These are phyloP conservation scores for Bhutanitis thaidina DNA, from an alignment of 2,888 invertebrate genomes.

Conservation along the genomic window DNA sequence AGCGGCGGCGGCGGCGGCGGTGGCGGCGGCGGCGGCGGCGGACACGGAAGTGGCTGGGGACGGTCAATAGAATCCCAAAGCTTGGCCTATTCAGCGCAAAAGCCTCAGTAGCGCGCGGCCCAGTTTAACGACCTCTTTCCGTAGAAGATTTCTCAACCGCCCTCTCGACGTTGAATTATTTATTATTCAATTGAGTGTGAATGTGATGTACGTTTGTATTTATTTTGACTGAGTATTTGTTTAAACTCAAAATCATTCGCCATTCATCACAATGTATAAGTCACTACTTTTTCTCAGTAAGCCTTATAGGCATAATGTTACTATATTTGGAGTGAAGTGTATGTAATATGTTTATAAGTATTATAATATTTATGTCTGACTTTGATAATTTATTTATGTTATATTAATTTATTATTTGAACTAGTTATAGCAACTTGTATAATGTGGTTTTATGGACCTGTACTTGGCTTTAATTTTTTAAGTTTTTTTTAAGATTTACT, in stretches of 20 bases:
- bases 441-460: conserved; percentile 36
- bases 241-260: conserved; percentile 30
- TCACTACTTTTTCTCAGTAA: conserved; percentile 35
- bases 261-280: conserved; percentile 37
- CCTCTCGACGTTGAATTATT: conserved; percentile 42
- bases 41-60: conserved; percentile 84
- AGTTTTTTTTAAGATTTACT: conserved; percentile 51
- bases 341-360: conserved; percentile 20
- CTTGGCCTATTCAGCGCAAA: conserved; percentile 89
- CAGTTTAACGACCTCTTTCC: conserved; percentile 55
- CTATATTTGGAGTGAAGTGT: conserved; percentile 34
- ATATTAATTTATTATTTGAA: conserved; percentile 23
- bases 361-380: too few relatives aligned
- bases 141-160: conserved; percentile 36
- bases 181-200: conserved; percentile 40
- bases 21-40: conserved; percentile 84
- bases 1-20: conserved; percentile 56
- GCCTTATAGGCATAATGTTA: conserved; percentile 38
- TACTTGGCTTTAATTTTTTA: conserved; percentile 63
- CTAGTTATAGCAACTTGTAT: conserved; percentile 30
- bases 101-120: conserved; percentile 50
- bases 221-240: conserved; percentile 47
- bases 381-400: too few relatives aligned
- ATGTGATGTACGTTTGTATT: conserved; percentile 55
- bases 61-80: conserved; percentile 88